phyloP scores from a whole-genome alignment of 2,888 invertebrate species.

The Masnerella sp. region DNA sequence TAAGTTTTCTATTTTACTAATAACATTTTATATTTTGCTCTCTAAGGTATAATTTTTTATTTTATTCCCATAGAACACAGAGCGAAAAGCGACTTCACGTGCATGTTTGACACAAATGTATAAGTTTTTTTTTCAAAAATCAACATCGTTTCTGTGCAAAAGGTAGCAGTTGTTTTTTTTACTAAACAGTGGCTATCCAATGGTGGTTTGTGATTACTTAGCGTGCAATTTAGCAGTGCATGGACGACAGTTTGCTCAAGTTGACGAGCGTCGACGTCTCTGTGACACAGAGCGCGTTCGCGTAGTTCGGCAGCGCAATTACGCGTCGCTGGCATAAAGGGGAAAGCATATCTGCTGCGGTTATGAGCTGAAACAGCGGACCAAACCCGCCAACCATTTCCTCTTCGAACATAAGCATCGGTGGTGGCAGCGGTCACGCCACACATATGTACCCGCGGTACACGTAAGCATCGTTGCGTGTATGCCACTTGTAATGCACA shows the following conservation, averaged over 20 bases:
- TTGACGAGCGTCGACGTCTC: slow-evolving; percentile 45
- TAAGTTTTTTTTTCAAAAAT: too few relatives aligned
- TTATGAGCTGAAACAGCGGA: slow-evolving; percentile 54
- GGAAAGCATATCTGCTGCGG: slow-evolving; percentile 57
- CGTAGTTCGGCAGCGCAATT: slow-evolving; percentile 52
- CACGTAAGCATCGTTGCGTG: slow-evolving; percentile 39
- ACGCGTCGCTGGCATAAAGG: slow-evolving; percentile 47
- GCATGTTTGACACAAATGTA: too few relatives aligned
- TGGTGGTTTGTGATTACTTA: slow-evolving; percentile 28
- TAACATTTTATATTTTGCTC: too few relatives aligned
- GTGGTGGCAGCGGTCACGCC: slow-evolving; percentile 50
- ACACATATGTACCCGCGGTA: slow-evolving; percentile 35
- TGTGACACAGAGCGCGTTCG: slow-evolving; percentile 41
- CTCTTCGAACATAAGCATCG: slow-evolving; percentile 51
- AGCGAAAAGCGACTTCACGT: too few relatives aligned
- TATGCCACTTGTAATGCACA: slow-evolving; percentile 44
- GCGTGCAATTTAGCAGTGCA: slow-evolving; percentile 22
- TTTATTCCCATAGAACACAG: too few relatives aligned
- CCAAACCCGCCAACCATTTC: slow-evolving; percentile 43
- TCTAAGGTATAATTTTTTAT: too few relatives aligned
- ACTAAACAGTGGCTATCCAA: slow-evolving; percentile 23
- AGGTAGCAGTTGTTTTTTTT: slow-evolving; percentile 12
- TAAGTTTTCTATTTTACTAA: too few relatives aligned
- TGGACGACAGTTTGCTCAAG: slow-evolving; percentile 41
- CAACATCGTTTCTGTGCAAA: too few relatives aligned